Base-by-base conservation (phyloP, 2,113 vertebrate genomes). In the Pycnonotus jocosus region DNA sequence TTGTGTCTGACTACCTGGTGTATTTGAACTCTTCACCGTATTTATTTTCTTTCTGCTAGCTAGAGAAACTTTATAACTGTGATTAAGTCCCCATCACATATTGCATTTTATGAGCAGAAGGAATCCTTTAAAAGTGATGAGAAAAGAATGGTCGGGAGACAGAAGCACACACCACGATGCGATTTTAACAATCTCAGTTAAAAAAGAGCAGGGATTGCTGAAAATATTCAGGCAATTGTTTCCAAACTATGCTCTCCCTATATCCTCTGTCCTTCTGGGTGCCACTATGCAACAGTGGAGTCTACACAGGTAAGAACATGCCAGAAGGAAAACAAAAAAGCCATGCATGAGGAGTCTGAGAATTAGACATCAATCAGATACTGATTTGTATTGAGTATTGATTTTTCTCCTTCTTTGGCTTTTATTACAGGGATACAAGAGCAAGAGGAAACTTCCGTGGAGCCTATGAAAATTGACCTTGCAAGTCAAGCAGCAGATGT, bases 401-500 rank as follows among this genome's bases (percentile, higher is more conserved):
- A 71, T 50, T 96, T 90, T 72, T 94, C 50, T 95, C 40, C 20
- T 70, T 47, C 23, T 91, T 85, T 92, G 64, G 17, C n/a, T 71
- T 95, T 8, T 90, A 58, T 92, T 90, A 13, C 1, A 97, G 97
- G 84, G 42, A 72, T 83, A 77, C 82, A 90, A 96, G 95, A n/a
- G 44, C 80, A 88, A 16, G 79, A 94, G 58, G 95, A 94, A 51
- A 40, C 53, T 76, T 64, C 92, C 57, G 57, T 27, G 44, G 94
- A 92, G 73, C 58, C 95, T 58, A 57, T 89, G 89, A 93, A 97
- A 96, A 94, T 62, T 18, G 95, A 97, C 77, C 87, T 44, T 3
- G 37, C 90, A 23, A 79, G 78, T 11, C 89, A 97, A 81, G 77
- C 89, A 74, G 96, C 97, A 90, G 86, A 91, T 0, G 5, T 92